These are phyloP conservation scores for Hypsopygia costalis DNA, from an alignment of 2,888 invertebrate genomes.

Conservation along the genomic window DNA sequence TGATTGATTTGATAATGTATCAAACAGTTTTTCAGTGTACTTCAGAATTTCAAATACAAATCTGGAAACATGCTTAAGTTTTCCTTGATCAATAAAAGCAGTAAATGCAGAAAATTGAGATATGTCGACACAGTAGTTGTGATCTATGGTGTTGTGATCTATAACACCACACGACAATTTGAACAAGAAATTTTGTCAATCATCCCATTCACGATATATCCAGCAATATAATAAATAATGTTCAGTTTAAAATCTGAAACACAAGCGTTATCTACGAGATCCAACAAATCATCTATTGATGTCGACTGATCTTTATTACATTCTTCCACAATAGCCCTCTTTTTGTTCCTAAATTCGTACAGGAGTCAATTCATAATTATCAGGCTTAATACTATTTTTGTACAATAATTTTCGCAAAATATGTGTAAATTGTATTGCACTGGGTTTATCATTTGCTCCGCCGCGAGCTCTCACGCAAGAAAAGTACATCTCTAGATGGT, in stretches of 20 bases:
- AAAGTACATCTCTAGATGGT: not conserved
- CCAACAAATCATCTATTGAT: not conserved
- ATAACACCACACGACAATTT: not conserved
- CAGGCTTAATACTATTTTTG: not conserved
- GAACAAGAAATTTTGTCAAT: not conserved
- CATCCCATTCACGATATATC: not conserved
- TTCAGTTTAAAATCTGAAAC: not conserved
- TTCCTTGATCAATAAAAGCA: not conserved
- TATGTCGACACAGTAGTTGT: not conserved
- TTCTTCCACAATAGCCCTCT: not conserved
- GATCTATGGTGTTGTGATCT: not conserved
- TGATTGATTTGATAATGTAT: slow-evolving; percentile 5
- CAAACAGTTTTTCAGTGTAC: slow-evolving; percentile 4
- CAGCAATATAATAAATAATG: not conserved
- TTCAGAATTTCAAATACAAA: not conserved
- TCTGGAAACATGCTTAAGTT: not conserved
- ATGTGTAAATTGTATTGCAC: not conserved
- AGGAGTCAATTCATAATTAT: not conserved
- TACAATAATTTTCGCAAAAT: not conserved
- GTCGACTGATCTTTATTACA: not conserved
- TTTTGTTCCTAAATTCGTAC: not conserved
- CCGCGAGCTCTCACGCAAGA: not conserved
- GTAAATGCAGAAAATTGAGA: not conserved
- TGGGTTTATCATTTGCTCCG: not conserved
- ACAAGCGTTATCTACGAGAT: not conserved